These are phyloP conservation scores for Clanis bilineata DNA, from an alignment of 2,888 invertebrate genomes.

Conservation along the genomic window DNA sequence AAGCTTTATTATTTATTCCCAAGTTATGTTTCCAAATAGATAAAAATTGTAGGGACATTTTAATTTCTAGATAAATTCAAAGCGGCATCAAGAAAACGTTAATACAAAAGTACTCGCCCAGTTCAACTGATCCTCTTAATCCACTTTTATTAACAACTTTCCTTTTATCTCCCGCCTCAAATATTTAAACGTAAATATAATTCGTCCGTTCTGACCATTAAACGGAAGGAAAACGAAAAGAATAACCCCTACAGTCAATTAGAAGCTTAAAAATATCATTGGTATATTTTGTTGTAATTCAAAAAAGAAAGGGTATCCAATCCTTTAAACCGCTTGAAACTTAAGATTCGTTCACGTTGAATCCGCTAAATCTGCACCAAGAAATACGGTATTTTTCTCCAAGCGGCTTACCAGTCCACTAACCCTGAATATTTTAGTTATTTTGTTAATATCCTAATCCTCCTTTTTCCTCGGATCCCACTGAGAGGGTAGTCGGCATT, in stretches of 20 bases:
- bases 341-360: slow-evolving; percentile 71
- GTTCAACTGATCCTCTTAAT: slow-evolving; percentile 53
- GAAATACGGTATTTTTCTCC: slow-evolving; percentile 59
- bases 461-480: slow-evolving; percentile 64
- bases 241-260: slow-evolving; percentile 69
- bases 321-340: slow-evolving; percentile 73
- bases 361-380: slow-evolving; percentile 61
- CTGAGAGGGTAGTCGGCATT: slow-evolving; percentile 73
- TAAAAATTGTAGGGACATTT: neutral
- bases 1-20: neutral
- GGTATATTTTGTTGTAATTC: slow-evolving; percentile 63
- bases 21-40: neutral
- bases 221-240: slow-evolving; percentile 47
- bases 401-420: slow-evolving; percentile 70
- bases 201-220: slow-evolving; percentile 50
- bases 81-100: slow-evolving; percentile 28
- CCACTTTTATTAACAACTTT: slow-evolving; percentile 56
- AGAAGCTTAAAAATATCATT: slow-evolving; percentile 72
- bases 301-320: slow-evolving; percentile 65
- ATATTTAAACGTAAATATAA: slow-evolving; percentile 63
- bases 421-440: slow-evolving; percentile 75
- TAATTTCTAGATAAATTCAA: neutral
- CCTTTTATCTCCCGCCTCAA: slow-evolving; percentile 52
- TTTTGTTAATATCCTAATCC: slow-evolving; percentile 79
- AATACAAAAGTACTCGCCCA: slow-evolving; percentile 35